Percentiles rank a stretch among this genome's conserved stretches.
Conservation (phyloP, 1,140 invertebrate genomes). For the Aporrectodea caliginosa region DNA sequence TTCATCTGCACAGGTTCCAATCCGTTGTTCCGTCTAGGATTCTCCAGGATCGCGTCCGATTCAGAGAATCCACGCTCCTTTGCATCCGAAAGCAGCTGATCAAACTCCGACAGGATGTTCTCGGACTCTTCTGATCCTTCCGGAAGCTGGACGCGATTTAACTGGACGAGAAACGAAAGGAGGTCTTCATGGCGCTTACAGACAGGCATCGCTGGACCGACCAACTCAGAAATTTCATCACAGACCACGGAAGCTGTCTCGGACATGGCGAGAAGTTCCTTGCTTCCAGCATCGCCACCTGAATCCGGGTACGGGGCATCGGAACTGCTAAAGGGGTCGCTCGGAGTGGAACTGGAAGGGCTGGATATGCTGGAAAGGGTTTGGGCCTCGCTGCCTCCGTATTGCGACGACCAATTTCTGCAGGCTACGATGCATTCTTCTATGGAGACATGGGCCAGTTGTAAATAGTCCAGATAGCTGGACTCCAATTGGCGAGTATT, state of each 20-base stretch:
- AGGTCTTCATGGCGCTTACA: no score
- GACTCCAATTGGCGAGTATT: neutral
- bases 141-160: neutral
- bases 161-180: neutral
- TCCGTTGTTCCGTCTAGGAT: no score
- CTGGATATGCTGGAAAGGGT: neutral
- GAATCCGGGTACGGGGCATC: neutral
- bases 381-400: neutral
- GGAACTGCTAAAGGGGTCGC: neutral
- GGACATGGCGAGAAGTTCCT: neutral
- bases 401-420: neutral
- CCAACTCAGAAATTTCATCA: neutral
- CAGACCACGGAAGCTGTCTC: neutral
- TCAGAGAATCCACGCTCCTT: no score
- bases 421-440: neutral
- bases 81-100: neutral
- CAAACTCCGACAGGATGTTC: neutral
- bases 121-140: neutral
- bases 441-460: neutral
- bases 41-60: no score
- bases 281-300: no score
- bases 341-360: neutral
- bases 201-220: neutral
- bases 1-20: no score
- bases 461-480: neutral